A percentile compares a stretch with the other conserved stretches of the same genome.
phyloP scores from a whole-genome alignment of 2,113 vertebrate species.

The Mustelus asterias region DNA sequence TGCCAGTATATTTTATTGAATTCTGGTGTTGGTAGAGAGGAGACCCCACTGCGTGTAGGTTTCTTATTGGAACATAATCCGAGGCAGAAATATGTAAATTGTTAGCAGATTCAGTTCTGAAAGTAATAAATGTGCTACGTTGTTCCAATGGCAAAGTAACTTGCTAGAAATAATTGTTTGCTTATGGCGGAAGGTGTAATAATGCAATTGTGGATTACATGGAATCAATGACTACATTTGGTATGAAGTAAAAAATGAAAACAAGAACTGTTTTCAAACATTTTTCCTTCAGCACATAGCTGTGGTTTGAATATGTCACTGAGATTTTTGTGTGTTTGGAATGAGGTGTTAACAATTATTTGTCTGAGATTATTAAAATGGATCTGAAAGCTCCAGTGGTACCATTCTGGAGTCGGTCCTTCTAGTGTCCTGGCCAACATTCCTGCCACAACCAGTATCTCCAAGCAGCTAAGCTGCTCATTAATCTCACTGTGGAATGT shows the following conservation, averaged over 20 bases:
- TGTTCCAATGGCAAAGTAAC: not conserved
- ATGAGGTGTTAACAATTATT: not conserved
- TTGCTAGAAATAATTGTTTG: slow-evolving; percentile 1
- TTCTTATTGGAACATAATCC: not conserved
- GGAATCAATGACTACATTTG: not conserved
- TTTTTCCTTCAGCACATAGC: not conserved
- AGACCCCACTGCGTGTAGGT: not conserved
- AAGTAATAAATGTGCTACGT: not conserved
- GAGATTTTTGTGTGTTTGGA: not conserved
- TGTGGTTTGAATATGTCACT: not conserved
- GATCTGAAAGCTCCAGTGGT: not conserved
- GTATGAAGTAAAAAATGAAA: not conserved
- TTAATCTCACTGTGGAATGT: not conserved
- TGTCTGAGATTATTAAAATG: not conserved
- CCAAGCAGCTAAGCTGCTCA: not conserved
- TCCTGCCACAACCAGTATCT: not conserved
- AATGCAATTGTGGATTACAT: not conserved
- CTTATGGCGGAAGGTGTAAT: not conserved
- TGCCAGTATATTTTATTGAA: not conserved
- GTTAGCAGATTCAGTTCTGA: not conserved
- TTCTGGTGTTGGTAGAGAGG: not conserved
- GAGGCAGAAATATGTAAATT: slow-evolving; percentile 6
- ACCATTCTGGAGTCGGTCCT: not conserved
- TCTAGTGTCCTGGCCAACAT: not conserved
- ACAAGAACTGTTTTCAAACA: not conserved